Base-by-base conservation (phyloP, 2,888 invertebrate species). In the Mechanitis messenoides region DNA sequence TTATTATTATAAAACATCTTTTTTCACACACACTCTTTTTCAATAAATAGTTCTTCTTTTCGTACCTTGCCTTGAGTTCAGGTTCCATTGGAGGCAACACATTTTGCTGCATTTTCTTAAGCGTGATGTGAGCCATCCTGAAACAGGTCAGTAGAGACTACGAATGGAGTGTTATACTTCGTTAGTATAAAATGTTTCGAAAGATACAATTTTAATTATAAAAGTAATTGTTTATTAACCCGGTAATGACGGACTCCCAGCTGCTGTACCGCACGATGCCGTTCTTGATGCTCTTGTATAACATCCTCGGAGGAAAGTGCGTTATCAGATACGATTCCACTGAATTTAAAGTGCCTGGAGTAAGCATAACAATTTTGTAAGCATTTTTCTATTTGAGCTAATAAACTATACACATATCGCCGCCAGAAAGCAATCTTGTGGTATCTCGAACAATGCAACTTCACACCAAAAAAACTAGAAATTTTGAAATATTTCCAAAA, bases 231-330 rank as follows among this genome's bases (percentile, higher is more conserved):
- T 20, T 11, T 1, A 12, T 42, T 42, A 1, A 86, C 87, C 96
- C 94, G 79, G 96, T 90, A 6, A 98, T 92, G 0, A 95, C 92
- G 0, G 97, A 97, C 77, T 96, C 94, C 94, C 96, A 98, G 0
- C 98, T 98, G 33, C 95, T 97, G 77, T 93, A 95, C 83, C 98
- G 94, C 45, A 95, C 74, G 4, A 78, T 68, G 0, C 95, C 85
- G 7, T 61, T 66, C 12, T 63, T 64, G 3, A 68, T 58, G 45
- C 9, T 72, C 71, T 53, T 74, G 92, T 1, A 65, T 2, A 59
- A 33, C 46, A 76, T 70, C 53, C 77, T 70, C 0, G 75, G 61
- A 0, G 79, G 66, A 0, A 81, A 2, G 5, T 71, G 5, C 0
- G 72, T 31, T 35, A 69, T 85, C 55, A 97, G 71, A 76, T 94